Conservation (phyloP, 92 coral and sea anemone genomes). For the Plumapathes pennacea region DNA sequence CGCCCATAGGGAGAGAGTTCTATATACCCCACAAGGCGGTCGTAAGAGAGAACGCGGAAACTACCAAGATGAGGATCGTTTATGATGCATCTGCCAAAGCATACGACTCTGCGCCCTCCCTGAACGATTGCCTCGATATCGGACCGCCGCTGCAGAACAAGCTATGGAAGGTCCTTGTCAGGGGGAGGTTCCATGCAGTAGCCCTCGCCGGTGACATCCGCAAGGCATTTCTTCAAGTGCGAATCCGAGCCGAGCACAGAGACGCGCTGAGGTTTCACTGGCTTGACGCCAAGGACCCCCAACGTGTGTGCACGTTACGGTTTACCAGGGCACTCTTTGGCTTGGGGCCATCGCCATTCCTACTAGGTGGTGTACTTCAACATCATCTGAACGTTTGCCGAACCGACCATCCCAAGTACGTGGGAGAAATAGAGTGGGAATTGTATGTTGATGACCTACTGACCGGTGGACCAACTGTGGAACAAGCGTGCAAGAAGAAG, state of each 20-base stretch:
- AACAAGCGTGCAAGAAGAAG: constrained; percentile 36
- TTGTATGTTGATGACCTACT: constrained; percentile 49
- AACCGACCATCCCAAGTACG: constrained; percentile 23
- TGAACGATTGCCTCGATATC: constrained; percentile 45
- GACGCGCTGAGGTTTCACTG: constrained; percentile 60
- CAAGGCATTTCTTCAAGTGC: constrained; percentile 55
- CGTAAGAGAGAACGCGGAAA: constrained; percentile 49
- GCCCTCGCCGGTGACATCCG: constrained; percentile 48
- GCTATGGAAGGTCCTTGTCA: constrained; percentile 50
- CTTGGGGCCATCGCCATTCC: constrained; percentile 45
- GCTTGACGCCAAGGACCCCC: constrained; percentile 50
- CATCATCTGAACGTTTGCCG: constrained; percentile 25
- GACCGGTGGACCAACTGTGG: constrained; percentile 29
- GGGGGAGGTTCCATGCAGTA: constrained; percentile 56
- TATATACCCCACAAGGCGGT: constrained; percentile 67
- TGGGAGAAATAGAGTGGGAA: constrained; percentile 15
- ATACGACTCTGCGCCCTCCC: constrained; percentile 35
- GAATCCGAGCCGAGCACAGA: constrained; percentile 41
- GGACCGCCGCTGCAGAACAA: constrained; percentile 63
- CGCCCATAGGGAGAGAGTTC: constrained; percentile 51
- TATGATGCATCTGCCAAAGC: constrained; percentile 62
- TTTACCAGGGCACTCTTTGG: constrained; percentile 51
- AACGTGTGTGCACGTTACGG: constrained; percentile 29
- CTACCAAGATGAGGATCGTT: constrained; percentile 50
- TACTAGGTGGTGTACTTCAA: constrained; percentile 41